Evolutionary conservation across 2,797 vertebrate genomes (phyloP).

Genomic region (Anolis apletophallus): DNA sequence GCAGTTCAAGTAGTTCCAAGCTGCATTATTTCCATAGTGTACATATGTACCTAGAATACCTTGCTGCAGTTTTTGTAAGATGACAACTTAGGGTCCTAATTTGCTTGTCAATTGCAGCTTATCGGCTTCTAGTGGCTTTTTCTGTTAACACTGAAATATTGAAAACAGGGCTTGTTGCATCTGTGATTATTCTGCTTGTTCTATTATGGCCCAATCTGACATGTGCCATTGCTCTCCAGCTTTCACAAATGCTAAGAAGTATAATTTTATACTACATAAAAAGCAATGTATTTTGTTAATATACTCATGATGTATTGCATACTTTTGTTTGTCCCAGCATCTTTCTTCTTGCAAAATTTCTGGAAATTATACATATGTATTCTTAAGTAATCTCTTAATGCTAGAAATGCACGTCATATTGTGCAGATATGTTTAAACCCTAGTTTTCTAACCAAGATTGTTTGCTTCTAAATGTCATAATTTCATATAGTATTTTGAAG

Average conservation of each 20-base stretch:
- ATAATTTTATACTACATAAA: not conserved
- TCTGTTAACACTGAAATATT: not conserved
- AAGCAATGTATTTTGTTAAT: not conserved
- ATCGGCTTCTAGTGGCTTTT: not conserved
- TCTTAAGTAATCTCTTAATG: slow-evolving; percentile 33
- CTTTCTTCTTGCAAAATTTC: not conserved
- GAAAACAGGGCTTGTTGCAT: not conserved
- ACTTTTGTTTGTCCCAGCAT: not conserved
- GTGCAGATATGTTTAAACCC: not conserved
- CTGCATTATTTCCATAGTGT: too few relatives aligned
- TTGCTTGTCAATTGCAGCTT: not conserved
- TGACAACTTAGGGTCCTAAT: not conserved
- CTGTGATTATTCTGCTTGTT: not conserved
- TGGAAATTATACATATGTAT: not conserved
- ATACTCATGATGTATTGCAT: too few relatives aligned
- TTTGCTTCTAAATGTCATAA: slow-evolving; percentile 42
- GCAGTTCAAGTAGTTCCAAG: too few relatives aligned
- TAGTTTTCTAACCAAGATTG: slow-evolving; percentile 59
- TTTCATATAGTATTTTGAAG: slow-evolving; percentile 30
- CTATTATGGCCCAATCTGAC: not conserved
- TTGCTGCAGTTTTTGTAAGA: not conserved
- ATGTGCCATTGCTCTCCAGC: too few relatives aligned
- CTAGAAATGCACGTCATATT: slow-evolving; percentile 5
- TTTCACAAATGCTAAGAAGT: too few relatives aligned
- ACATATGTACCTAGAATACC: too few relatives aligned